Evolutionary conservation across 2,797 vertebrate species (phyloP).

Genomic region (Danio tinwini): DNA sequence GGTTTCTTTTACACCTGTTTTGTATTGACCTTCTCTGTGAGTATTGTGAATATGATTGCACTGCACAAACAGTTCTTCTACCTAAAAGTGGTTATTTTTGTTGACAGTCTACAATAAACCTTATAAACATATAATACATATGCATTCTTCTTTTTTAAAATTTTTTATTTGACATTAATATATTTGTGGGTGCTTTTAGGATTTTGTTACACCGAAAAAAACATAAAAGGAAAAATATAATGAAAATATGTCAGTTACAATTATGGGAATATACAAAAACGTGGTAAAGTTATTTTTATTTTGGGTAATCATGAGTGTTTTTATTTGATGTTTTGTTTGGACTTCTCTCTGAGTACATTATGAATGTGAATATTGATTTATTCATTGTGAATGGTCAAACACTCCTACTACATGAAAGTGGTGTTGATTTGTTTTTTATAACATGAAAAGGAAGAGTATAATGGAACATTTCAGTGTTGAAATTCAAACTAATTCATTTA

Average conservation of each 20-base stretch:
- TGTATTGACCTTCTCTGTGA: slow-evolving; percentile 1
- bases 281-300: too few relatives aligned
- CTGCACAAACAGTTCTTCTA: neutral
- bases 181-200: neutral
- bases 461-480: too few relatives aligned
- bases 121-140: neutral
- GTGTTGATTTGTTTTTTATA: too few relatives aligned
- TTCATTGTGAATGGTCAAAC: neutral
- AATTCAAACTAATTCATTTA: too few relatives aligned
- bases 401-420: neutral
- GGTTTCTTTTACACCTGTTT: neutral
- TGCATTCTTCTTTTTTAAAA: neutral
- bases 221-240: too few relatives aligned
- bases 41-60: neutral
- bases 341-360: too few relatives aligned
- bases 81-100: slow-evolving; percentile 1
- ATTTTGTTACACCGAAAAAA: neutral
- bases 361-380: too few relatives aligned
- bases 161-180: neutral
- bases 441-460: too few relatives aligned
- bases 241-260: too few relatives aligned
- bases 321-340: too few relatives aligned
- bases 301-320: too few relatives aligned
- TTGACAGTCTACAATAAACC: slow-evolving; percentile 26
- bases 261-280: too few relatives aligned